Base-by-base conservation (phyloP, 2,113 vertebrate species). In the Corythornis madagascariensis region DNA sequence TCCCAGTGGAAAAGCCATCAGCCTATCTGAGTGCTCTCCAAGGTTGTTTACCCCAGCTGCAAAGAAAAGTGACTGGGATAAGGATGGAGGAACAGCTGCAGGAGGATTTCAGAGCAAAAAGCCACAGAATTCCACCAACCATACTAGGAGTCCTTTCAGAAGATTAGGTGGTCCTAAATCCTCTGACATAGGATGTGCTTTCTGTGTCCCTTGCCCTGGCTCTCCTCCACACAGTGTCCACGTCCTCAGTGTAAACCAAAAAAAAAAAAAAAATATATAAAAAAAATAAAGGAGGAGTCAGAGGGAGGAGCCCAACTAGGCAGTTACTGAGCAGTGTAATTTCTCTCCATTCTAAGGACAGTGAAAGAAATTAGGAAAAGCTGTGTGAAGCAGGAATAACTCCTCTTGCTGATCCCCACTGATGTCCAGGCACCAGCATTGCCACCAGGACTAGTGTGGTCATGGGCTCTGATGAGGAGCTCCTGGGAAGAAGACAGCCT, bases 271-370 rank as follows among this genome's bases (percentile, higher is more conserved):
- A 38, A 38, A 38, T 38, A 10, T 35, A 35, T 35, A 38, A 90
- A 31, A 79, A 56, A 60, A 88, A 25, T 72, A 78, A 9, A 40
- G 9, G 11, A 16, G 72, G 83, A 61, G 55, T 28, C 53, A 2
- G 57, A 78, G 66, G 90, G 94, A 94, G 94, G 95, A 96, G 84
- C 72, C n/a, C 47, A 66, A 2, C 31, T 2, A 38, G 38, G 33
- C 83, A 15, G 25, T 66, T n/a, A 70, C 55, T 16, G 8, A 80
- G 67, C 43, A 38, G 72, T 19, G 18, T 19, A 6, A 8, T 56
- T 83, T 90, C 64, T 61, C 73, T 69, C 94, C n/a, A 1, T 78
- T 86, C 82, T 94, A 65, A 95, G 95, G 94, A 91, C 91, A 92
- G 42, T 11, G 29, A 53, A 89, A 45, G 25, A 76, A 88, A 38